Evolutionary conservation across 1,140 invertebrate genomes (phyloP), one percentile per base, ranked within the genome.

Genomic region (Camponotus floridanus): DNA sequence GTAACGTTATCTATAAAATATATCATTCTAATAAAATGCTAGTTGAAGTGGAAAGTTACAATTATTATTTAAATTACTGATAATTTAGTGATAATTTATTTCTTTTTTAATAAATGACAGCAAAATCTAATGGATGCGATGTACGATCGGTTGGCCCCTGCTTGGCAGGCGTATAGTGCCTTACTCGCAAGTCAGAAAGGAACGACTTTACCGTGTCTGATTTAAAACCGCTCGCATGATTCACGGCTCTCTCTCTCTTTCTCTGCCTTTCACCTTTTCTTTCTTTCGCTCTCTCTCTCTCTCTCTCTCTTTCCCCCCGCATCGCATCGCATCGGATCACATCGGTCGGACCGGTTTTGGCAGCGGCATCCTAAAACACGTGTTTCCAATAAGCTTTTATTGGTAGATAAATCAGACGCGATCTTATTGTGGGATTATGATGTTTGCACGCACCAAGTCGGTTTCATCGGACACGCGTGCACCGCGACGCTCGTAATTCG

Each of bases 371-470:
- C 83, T 61, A 80, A 92, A 93, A 93, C 92, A 91, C 88, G 88
- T 92, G 91, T 92, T 94, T 93, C 91, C 90, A 92, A 94, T 93
- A 92, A 89, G 84, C 90, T 91, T 93, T 93, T 93, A 93, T 91
- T 90, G 88, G 85, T 90, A 86, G 87, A 93, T 94, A 94, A 94
- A 94, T 94, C 92, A 92, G 85, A 84, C 87, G 83, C 87, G 90
- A 86, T 91, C 93, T 93, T 92, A 92, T 91, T 88, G 84, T 86
- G 59, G 88, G 90, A 93, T 93, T 92, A 93, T 89, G 85, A 92
- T 92, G 92, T 92, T 92, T 89, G 88, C 90, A 87, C 85, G 85
- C 85, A 76, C 78, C 81, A 76, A 87, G 68, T 83, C 79, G 48
- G 68, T 74, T 83, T 62, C 67, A 74, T 83, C 79, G 68, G 68